phyloP scores from a whole-genome alignment of 2,888 invertebrate genomes.

The Dolomedes plantarius region DNA sequence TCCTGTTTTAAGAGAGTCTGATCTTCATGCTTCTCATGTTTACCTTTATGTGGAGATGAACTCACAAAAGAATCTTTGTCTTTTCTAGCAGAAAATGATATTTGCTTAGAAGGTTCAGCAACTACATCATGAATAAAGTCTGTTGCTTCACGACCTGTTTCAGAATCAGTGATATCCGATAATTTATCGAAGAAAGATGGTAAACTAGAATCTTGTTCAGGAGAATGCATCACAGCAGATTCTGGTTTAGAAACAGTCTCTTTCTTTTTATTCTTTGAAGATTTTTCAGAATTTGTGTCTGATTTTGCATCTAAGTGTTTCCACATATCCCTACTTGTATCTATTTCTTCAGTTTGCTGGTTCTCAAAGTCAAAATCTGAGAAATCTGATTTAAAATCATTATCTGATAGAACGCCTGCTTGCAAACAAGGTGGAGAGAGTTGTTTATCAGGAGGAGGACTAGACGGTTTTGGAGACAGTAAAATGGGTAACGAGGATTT shows the following conservation, averaged over 20 bases:
- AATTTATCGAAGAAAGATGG: slow-evolving; percentile 66
- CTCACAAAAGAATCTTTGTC: slow-evolving; percentile 33
- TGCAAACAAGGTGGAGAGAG: slow-evolving; percentile 65
- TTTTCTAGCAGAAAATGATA: slow-evolving; percentile 34
- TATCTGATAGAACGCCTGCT: slow-evolving; percentile 61
- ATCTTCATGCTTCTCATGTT: slow-evolving; percentile 49
- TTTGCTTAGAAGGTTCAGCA: slow-evolving; percentile 28
- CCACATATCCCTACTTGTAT: slow-evolving; percentile 44
- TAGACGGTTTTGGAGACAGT: slow-evolving; percentile 56
- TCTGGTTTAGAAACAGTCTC: slow-evolving; percentile 21
- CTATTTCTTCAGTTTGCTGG: slow-evolving; percentile 37
- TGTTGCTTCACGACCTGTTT: slow-evolving; percentile 37
- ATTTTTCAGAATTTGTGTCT: slow-evolving; percentile 58
- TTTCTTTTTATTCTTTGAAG: slow-evolving; percentile 45
- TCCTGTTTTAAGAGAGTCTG: slow-evolving; percentile 26
- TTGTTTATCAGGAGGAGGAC: slow-evolving; percentile 54
- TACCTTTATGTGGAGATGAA: slow-evolving; percentile 43
- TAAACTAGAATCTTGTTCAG: slow-evolving; percentile 52
- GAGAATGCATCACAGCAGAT: slow-evolving; percentile 30
- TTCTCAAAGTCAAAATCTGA: slow-evolving; percentile 70
- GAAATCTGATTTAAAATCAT: slow-evolving; percentile 68
- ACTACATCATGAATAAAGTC: slow-evolving; percentile 43
- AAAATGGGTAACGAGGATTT: slow-evolving; percentile 46
- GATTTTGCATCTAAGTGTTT: slow-evolving; percentile 48
- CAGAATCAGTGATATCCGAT: slow-evolving; percentile 54